Base-by-base conservation (phyloP, 2,888 invertebrate genomes). In the Lissocephala sabroskyi region DNA sequence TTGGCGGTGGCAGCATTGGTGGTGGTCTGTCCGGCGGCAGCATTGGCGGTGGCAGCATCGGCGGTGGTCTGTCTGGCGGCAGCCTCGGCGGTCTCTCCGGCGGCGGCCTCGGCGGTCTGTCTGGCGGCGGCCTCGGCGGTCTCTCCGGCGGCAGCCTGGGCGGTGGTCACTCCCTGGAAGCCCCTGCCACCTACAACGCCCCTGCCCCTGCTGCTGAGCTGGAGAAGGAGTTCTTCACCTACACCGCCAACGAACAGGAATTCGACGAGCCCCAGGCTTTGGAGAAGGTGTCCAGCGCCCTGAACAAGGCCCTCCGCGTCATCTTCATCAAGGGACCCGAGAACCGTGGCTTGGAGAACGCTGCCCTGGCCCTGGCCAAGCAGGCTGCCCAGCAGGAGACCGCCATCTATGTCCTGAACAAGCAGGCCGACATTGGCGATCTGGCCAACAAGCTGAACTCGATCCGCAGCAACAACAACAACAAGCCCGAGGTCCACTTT, bases 271-370 rank as follows among this genome's bases (percentile, higher is more conserved):
- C 62, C 3, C 53, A 63, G 29, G 59, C 66, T 42, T 40, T 59
- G 7, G 66, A 79, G 33, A 60, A 59, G 13, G 60, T 65, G 4
- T 62, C 65, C 9, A 50, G 63, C 41, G 59, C 68, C 2, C 9
- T 80, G 49, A 82, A 81, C 57, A 76, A 78, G 56, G 79, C 65
- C 46, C 74, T 83, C 18, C 83, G 82, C 17, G 81, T 83, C 16
- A 54, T 83, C 41, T 82, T 83, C 68, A 83, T 83, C 54, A 83
- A 81, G 64, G 78, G 81, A 45, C 82, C 82, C 57, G 81, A 81
- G 59, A 79, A 79, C 56, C 78, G 64, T 49, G 81, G 77, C 4
- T 19, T 80, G 43, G 77, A 78, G 51, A 71, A 79, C 49, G 79
- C 80, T 50, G 80, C 75, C 30, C 56, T 81, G 33, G 62, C 74